These are phyloP conservation scores for Zhuqinia jingwanae DNA, from an alignment of 2,888 invertebrate species.

Conservation along the genomic window DNA sequence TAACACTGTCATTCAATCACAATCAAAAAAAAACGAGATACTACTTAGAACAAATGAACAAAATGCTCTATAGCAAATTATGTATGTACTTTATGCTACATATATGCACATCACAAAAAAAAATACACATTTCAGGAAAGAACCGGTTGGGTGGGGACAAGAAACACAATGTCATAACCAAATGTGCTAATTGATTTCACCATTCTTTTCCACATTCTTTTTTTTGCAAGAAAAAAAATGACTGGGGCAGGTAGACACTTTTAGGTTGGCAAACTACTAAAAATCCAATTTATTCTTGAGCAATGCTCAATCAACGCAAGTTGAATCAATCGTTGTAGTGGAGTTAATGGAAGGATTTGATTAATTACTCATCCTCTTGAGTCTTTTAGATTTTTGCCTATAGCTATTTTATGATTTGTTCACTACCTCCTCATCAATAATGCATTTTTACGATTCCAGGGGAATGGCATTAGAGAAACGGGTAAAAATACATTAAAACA, in stretches of 20 bases:
- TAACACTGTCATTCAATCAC: constrained; percentile 22
- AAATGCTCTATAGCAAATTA: too few relatives aligned
- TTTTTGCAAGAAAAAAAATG: not conserved
- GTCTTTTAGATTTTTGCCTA: constrained; percentile 20
- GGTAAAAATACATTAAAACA: not conserved
- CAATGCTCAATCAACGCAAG: too few relatives aligned
- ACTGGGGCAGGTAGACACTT: not conserved
- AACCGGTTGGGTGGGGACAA: too few relatives aligned
- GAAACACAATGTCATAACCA: not conserved
- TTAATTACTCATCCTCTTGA: too few relatives aligned
- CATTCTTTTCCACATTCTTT: not conserved
- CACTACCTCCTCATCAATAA: too few relatives aligned
- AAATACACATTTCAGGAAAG: too few relatives aligned
- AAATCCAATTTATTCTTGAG: too few relatives aligned
- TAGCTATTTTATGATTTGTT: constrained; percentile 4
- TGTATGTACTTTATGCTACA: too few relatives aligned
- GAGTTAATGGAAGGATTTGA: too few relatives aligned
- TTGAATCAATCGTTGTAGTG: too few relatives aligned
- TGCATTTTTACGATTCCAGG: not conserved
- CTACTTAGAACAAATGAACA: not conserved
- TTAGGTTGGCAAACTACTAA: not conserved
- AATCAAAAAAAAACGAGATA: not conserved
- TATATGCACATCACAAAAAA: too few relatives aligned
- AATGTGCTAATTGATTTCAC: constrained; percentile 62
- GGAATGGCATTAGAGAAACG: not conserved